Base-by-base conservation (phyloP, 2,113 vertebrate genomes). In the Rana temporaria region DNA sequence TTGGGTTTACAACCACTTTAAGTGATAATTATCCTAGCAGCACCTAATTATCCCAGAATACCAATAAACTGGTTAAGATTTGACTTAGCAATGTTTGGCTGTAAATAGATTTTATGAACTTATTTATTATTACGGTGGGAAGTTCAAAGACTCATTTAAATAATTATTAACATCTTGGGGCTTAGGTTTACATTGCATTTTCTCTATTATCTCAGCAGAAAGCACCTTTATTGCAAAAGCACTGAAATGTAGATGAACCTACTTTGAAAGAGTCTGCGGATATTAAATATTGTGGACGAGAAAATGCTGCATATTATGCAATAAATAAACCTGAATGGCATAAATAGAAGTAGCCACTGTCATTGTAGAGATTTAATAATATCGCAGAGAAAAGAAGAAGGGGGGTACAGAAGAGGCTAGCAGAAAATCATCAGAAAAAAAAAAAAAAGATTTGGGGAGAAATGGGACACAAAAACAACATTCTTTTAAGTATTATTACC, bases 401-500 rank as follows among this genome's bases (percentile, higher is more conserved):
- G 18, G 74, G 26, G 20, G 3, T 67, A 64, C 19, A 55, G 32
- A 6, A 53, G 30, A 66, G 48, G 19, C 70, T 42, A 62, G 63
- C n/a, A 24, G 60, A 70, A 32, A 74, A 26, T 18, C 32, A 14
- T 20, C 20, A 72, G 7, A 73, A 72, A 63, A 30, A 30, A n/a
- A 32, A 48, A 30, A 87, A 82, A 12, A 18, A 24, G 52, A 24
- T 34, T 55, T 64, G 64, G n/a, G 52, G 17, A 24, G 60, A 20
- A 88, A 84, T 77, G 64, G 68, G 19, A 63, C 18, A 85, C 18
- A 85, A 72, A 59, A 64, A 84, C 3, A 65, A 32, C 24, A 78
- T 38, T 60, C 82, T 38, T 30, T 72, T 14, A 73, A 48, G 16
- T 48, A 73, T 78, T 85, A 70, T 78, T 92, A 99, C 98, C 97